phyloP scores from a whole-genome alignment of 2,888 invertebrate species.

The Poecilobothrus nobilitatus region DNA sequence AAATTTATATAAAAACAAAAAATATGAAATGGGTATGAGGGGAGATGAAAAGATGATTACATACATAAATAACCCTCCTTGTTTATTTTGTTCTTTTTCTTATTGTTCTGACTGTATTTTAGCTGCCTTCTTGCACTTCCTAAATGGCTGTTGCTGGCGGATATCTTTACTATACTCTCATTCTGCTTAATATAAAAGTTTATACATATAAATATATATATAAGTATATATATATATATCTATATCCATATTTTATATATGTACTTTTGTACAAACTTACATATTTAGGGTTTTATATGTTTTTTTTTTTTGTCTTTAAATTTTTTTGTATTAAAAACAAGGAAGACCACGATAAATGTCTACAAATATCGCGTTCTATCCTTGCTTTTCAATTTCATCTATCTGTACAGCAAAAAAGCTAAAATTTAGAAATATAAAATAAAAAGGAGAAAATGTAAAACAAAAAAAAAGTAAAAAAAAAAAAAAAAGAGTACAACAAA shows the following conservation, averaged over 20 bases:
- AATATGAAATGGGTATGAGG: background rate
- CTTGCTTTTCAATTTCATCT: background rate
- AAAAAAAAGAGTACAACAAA: no score
- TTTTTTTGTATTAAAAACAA: background rate
- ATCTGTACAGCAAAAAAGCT: background rate
- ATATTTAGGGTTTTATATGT: no score
- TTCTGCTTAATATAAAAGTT: background rate
- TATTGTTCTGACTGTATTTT: background rate
- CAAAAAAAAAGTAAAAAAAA: no score
- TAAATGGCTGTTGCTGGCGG: background rate
- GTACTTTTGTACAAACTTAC: no score
- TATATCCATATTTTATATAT: no score
- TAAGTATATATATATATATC: no score
- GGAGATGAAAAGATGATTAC: background rate
- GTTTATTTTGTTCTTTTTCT: background rate
- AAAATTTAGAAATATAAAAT: background rate
- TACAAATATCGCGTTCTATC: constrained; percentile 1
- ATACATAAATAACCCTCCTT: background rate
- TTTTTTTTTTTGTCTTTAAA: background rate
- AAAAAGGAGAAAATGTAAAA: background rate
- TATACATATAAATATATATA: no score
- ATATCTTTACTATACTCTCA: background rate
- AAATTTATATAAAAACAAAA: background rate
- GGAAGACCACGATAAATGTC: constrained; percentile 3
- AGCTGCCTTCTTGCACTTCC: background rate